A percentile compares a stretch with the other conserved stretches of the same genome.
Evolutionary conservation across 37 sponge, comb jelly and placozoan species (phyloP).

Genomic region (Oscarella lobularis): DNA sequence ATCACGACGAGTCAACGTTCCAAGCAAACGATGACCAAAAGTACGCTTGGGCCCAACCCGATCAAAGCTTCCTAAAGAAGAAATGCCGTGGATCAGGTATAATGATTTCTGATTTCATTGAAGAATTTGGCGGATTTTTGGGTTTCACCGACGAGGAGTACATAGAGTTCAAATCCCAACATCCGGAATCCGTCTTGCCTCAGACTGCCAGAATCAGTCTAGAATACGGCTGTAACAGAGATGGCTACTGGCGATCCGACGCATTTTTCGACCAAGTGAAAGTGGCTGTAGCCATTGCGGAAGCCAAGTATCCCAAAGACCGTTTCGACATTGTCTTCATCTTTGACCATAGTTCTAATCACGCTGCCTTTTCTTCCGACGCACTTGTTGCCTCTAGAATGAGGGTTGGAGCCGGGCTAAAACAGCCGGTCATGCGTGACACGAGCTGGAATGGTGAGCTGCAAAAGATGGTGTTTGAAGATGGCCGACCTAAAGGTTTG

Average conservation of each 20-base stretch:
- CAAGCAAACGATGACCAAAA: background rate
- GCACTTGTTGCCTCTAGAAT: constrained; percentile 14
- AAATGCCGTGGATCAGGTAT: background rate
- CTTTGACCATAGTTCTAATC: constrained; percentile 24
- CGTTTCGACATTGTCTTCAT: constrained; percentile 11
- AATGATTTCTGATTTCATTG: background rate
- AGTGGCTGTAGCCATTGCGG: constrained; percentile 15
- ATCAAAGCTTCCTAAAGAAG: background rate
- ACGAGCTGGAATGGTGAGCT: constrained; percentile 18
- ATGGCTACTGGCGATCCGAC: constrained; percentile 28
- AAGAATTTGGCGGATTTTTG: background rate
- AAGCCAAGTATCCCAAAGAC: constrained; percentile 20
- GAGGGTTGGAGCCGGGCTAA: constrained; percentile 12
- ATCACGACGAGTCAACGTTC: background rate
- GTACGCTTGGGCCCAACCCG: background rate
- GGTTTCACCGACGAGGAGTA: too few relatives aligned
- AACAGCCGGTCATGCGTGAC: constrained; percentile 17
- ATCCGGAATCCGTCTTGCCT: too few relatives aligned
- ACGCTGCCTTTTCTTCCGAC: constrained; percentile 13
- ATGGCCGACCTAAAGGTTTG: constrained; percentile 20
- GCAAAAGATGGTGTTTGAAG: constrained; percentile 13
- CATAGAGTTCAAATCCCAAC: too few relatives aligned
- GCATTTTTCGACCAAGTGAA: constrained; percentile 19
- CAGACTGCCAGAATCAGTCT: too few relatives aligned
- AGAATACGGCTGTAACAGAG: constrained; percentile 15